Base-by-base conservation (phyloP, 2,888 invertebrate species). In the Ornithoptera alexandrae region DNA sequence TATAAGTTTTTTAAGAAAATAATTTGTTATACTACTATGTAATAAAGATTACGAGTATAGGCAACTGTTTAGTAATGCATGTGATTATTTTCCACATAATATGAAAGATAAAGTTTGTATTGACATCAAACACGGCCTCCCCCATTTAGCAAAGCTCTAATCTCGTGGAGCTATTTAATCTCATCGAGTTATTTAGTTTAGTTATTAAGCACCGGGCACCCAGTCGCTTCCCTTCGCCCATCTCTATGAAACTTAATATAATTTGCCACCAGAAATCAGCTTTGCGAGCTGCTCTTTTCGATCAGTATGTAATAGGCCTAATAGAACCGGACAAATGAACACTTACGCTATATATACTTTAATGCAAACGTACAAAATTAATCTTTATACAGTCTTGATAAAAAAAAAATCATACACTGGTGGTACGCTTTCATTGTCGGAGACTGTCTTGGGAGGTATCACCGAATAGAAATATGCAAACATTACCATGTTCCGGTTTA, bases 241-340 rank as follows among this genome's bases (percentile, higher is more conserved):
- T 79, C 81, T 84, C 64, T 79, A 83, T 76, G 82, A 80, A 75
- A 76, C 78, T 74, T 89, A 90, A 91, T 87, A 83, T 84, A 85
- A 90, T 90, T 90, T 85, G 77, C 78, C 76, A 74, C 71, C 72
- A 73, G 74, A 75, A 86, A 87, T 86, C 81, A 79, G 82, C 81
- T 89, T 86, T 85, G 77, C 73, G 74, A 75, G 84, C 74, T 92
- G 92, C 87, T 90, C 92, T 90, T 92, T 92, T 88, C 81, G 78
- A 70, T 71, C 71, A 74, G 81, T 15, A 12, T 12, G 46, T 88
- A 89, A 90, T 84, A 82, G 85, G 87, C 85, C 90, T 89, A 89
- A 83, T 76, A 78, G 76, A 77, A 78, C 76, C 69, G 79, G 78
- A 75, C 81, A 84, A 86, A 84, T 82, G 82, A 79, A 70, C 72